Base-by-base conservation (phyloP, 2,888 invertebrate genomes). In the Ichneumon xanthorius region DNA sequence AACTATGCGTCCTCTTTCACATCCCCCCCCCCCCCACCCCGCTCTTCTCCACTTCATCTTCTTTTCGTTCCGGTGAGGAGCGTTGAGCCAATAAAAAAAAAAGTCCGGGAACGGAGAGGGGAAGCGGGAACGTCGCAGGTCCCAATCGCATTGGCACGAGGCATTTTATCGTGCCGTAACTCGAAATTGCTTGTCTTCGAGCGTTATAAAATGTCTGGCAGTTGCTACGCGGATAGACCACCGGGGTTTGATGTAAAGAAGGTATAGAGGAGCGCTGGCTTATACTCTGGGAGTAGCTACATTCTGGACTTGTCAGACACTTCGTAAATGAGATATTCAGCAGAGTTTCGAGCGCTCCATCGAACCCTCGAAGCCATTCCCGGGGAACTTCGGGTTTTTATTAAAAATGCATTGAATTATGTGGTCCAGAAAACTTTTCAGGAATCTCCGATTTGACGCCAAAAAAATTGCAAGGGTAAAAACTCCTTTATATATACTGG, bases 131-230 rank as follows among this genome's bases (percentile, higher is more conserved):
- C 45, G 45, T 37, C 73, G 71, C 40, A 67, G 53, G 72, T 85
- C 71, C 86, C 86, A 80, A 86, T 86, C 86, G 86, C 83, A 86
- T 83, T 86, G 86, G 86, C 82, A 80, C 82, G 87, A 79, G 68
- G 83, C 88, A 88, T 88, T 91, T 92, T 91, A 92, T 91, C 90
- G 90, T 87, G 88, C 86, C 88, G 89, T 89, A 91, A 91, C 89
- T 87, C 85, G 88, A 82, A 89, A 90, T 90, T 89, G 88, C 89
- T 91, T 88, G 92, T 90, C 90, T 88, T 84, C 82, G 87, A 87
- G 85, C 87, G 90, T 89, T 89, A 88, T 90, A 92, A 91, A 92
- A 92, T 90, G 86, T 88, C 85, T 83, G 82, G 75, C 82, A 87
- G 85, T 82, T 81, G 85, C 85, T 76, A 78, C 80, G 53, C 53